Base-by-base conservation (phyloP, 2,113 vertebrate genomes). In the Hiodon tergisus region DNA sequence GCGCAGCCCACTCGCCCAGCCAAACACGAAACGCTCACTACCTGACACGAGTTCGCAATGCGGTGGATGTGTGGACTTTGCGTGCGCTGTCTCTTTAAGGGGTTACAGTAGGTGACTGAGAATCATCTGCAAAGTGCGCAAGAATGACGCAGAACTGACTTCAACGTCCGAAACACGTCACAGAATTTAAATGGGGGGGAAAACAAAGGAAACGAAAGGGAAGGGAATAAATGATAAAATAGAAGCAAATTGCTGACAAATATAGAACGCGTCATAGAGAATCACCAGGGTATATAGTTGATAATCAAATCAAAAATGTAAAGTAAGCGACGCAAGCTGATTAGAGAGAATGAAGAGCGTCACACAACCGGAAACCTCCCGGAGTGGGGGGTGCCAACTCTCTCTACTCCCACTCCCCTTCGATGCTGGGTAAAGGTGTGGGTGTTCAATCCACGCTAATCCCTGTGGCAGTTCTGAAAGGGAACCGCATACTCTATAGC, bases 71-170 rank as follows among this genome's bases (percentile, higher is more conserved):
- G 81, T 70, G 78, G 48, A 67, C 78, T 50, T 46, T 3, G 53
- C 71, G 65, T 67, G 74, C 72, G 74, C 81, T 78, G 83, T 88
- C 83, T 84, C 87, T 88, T 85, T 88, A 89, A 87, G 83, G 85
- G 86, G 83, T 86, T 88, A 84, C 84, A 85, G 87, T 88, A 86
- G 86, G 85, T 85, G 85, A 88, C 84, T 87, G 86, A 86, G 84
- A 79, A 86, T 87, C 83, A 86, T 89, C 89, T 83, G 88, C 89
- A 88, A 88, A 85, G 86, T 92, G 90, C 88, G 89, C 88, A 90
- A 87, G 86, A 86, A 78, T 91, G 91, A 91, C 89, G 90, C 89
- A 88, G 77, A 78, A 76, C 77, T 85, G 86, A 89, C 87, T 84
- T 90, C 86, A 89, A 73, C 65, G 78, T 72, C 68, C 75, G 83